These are phyloP conservation scores for Sciurus niger DNA, from an alignment of 2,113 vertebrate species.

Conservation along the genomic window DNA sequence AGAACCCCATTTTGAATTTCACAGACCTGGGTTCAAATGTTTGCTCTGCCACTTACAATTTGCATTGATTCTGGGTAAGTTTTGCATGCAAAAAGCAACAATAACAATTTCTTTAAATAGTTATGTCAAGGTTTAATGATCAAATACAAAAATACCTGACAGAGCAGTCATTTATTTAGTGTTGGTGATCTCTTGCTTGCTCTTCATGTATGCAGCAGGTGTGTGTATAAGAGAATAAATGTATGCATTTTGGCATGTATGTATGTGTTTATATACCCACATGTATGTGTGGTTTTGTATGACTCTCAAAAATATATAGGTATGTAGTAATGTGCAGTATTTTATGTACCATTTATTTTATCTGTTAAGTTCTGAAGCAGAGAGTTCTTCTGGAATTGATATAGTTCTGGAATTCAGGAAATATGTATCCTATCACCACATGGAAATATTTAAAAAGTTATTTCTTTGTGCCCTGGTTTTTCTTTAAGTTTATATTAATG, in stretches of 20 bases:
- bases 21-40: slow-evolving; percentile 22
- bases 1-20: not conserved
- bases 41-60: slow-evolving; percentile 1
- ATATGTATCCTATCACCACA: slow-evolving; percentile 9
- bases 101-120: not conserved
- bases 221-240: not conserved
- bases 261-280: not conserved
- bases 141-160: not conserved
- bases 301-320: not conserved
- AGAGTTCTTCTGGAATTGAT: slow-evolving; percentile 56
- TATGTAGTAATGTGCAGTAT: not conserved
- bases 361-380: slow-evolving; percentile 47
- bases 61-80: slow-evolving; percentile 26
- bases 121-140: slow-evolving; percentile 18
- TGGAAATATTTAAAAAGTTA: slow-evolving; percentile 55
- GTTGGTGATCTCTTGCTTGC: not conserved
- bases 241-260: not conserved
- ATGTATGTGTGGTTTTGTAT: not conserved
- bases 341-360: slow-evolving; percentile 28
- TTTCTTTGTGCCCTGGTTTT: slow-evolving; percentile 44
- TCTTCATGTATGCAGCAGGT: not conserved
- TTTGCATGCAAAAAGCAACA: not conserved
- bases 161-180: not conserved
- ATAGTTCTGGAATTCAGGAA: slow-evolving; percentile 45
- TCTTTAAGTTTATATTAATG: slow-evolving; percentile 52